These are phyloP conservation scores for Lasiurus borealis DNA, from an alignment of 2,113 vertebrate species.

Conservation along the genomic window DNA sequence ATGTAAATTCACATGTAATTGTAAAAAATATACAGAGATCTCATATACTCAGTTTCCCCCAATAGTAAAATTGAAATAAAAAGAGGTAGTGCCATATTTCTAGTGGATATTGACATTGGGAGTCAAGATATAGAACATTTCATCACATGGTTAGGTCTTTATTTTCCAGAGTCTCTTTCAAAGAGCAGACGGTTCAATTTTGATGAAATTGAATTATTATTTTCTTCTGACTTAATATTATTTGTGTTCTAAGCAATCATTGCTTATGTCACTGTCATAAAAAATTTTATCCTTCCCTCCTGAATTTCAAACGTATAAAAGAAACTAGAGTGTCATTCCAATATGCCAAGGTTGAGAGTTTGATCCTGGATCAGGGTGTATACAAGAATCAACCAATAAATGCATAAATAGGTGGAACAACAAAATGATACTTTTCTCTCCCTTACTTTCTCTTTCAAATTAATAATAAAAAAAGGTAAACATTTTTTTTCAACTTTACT, in stretches of 20 bases:
- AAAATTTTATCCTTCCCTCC: neutral
- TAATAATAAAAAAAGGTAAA: too few species aligned
- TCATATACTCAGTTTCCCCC: neutral
- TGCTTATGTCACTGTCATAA: neutral
- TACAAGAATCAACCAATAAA: too few species aligned
- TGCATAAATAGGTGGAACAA: too few species aligned
- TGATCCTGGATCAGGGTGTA: too few species aligned
- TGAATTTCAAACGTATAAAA: neutral
- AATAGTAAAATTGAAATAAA: neutral
- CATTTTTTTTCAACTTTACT: neutral
- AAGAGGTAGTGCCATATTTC: neutral
- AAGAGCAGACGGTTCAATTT: neutral
- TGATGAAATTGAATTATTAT: neutral
- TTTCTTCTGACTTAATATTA: neutral
- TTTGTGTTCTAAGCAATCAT: neutral
- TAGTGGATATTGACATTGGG: neutral
- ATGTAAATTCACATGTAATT: neutral
- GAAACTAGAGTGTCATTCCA: neutral
- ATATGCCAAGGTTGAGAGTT: too few species aligned
- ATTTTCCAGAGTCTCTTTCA: neutral
- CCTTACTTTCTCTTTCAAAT: too few species aligned
- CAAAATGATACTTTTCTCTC: too few species aligned
- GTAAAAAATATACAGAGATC: neutral
- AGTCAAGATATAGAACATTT: neutral
- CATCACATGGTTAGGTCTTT: neutral